Percentiles rank a stretch among this genome's conserved stretches.
Conservation (phyloP, 2,113 vertebrate genomes). For the Solea solea region DNA sequence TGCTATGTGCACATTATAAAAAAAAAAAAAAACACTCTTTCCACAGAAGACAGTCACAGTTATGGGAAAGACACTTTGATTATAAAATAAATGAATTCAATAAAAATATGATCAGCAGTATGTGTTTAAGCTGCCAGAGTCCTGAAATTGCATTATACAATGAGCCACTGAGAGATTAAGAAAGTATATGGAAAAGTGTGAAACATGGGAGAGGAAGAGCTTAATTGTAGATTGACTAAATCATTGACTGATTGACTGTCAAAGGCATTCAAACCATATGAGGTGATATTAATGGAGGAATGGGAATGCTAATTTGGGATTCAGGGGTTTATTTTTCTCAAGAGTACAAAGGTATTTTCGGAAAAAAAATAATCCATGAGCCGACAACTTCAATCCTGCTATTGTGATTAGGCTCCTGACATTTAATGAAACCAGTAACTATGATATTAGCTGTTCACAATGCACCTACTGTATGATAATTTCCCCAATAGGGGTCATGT, state of each 20-base stretch:
- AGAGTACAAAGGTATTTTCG: conserved; percentile 53
- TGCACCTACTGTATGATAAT: background rate
- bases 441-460: background rate
- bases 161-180: conserved; percentile 5
- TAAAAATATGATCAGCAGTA: background rate
- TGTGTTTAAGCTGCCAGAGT: background rate
- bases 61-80: background rate
- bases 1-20: background rate
- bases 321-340: conserved; percentile 24
- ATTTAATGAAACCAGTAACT: conserved; percentile 25
- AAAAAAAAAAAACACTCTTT: background rate
- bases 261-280: conserved; percentile 43
- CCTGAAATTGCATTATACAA: background rate
- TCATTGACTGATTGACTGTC: conserved; percentile 41
- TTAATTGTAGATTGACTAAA: conserved; percentile 35
- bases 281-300: conserved; percentile 30
- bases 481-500: background rate
- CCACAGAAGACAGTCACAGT: background rate
- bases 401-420: conserved; percentile 51
- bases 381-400: conserved; percentile 55
- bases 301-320: conserved; percentile 20
- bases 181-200: background rate
- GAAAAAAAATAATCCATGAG: conserved; percentile 49
- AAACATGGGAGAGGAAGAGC: conserved; percentile 11
- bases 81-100: background rate